Percentiles rank a stretch among this genome's conserved stretches.
phyloP scores from a whole-genome alignment of 2,888 invertebrate species.

The Linnaemya vulpina region DNA sequence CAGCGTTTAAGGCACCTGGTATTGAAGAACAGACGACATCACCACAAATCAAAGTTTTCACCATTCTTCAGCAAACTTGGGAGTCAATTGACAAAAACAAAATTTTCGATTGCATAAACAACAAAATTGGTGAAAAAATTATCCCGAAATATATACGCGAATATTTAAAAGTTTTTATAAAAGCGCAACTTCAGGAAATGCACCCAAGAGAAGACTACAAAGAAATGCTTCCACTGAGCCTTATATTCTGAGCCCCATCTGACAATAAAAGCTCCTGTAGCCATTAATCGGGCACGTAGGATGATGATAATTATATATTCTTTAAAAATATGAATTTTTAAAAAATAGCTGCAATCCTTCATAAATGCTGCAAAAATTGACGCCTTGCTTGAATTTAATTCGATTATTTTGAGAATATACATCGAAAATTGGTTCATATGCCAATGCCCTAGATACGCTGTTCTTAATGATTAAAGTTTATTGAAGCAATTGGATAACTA shows the following conservation, averaged over 20 bases:
- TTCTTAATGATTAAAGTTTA: too few relatives aligned
- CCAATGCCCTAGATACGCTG: too few relatives aligned
- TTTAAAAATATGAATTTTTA: too few relatives aligned
- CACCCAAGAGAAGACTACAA: conserved; percentile 15
- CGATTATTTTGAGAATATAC: too few relatives aligned
- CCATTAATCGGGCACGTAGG: too few relatives aligned
- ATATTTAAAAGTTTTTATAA: neutral
- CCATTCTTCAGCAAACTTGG: conserved; percentile 7
- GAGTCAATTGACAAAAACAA: conserved; percentile 14
- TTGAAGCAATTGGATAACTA: neutral
- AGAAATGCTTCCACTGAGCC: conserved; percentile 26
- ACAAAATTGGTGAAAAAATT: conserved; percentile 34
- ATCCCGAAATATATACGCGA: neutral
- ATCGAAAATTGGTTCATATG: too few relatives aligned
- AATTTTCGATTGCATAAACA: conserved; percentile 11
- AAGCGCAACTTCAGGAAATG: too few relatives aligned
- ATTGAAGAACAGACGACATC: conserved; percentile 43
- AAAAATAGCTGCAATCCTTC: neutral
- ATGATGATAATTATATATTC: too few relatives aligned
- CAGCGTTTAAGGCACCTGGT: conserved; percentile 33
- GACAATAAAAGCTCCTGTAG: too few relatives aligned
- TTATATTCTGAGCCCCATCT: conserved; percentile 3
- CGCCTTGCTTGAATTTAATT: too few relatives aligned
- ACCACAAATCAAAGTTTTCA: conserved; percentile 35
- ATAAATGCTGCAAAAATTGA: too few relatives aligned